These are phyloP conservation scores for Varanus salvator DNA, from an alignment of 2,113 vertebrate genomes.

Conservation along the genomic window DNA sequence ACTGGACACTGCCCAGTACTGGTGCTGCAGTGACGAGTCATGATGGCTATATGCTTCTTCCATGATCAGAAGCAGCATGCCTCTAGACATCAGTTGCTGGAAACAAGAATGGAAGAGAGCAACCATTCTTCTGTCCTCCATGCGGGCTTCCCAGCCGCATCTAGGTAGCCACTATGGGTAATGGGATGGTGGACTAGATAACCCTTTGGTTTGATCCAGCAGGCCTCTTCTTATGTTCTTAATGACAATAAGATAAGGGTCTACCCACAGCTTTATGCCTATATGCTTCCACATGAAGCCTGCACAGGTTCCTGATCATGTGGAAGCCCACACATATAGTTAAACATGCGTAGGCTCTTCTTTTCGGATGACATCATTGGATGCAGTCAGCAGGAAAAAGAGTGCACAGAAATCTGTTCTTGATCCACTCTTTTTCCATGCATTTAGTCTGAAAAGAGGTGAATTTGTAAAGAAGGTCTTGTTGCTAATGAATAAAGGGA, in stretches of 20 bases:
- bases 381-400: neutral
- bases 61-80: neutral
- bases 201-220: neutral
- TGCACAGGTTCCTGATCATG: neutral
- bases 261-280: neutral
- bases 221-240: neutral
- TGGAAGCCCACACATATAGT: neutral
- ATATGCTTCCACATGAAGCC: neutral
- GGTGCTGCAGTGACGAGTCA: neutral
- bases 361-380: neutral
- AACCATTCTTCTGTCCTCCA: neutral
- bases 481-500: neutral
- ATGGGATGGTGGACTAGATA: neutral
- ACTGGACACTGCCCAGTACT: neutral
- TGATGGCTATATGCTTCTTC: no score
- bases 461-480: neutral
- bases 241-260: neutral
- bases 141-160: neutral
- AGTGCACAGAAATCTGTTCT: no score
- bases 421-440: no score
- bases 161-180: neutral
- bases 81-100: neutral
- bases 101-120: neutral
- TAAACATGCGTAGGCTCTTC: neutral
- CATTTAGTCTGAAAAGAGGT: neutral